These are phyloP conservation scores for Psilopogon haemacephalus DNA, from an alignment of 2,113 vertebrate species.

Conservation along the genomic window DNA sequence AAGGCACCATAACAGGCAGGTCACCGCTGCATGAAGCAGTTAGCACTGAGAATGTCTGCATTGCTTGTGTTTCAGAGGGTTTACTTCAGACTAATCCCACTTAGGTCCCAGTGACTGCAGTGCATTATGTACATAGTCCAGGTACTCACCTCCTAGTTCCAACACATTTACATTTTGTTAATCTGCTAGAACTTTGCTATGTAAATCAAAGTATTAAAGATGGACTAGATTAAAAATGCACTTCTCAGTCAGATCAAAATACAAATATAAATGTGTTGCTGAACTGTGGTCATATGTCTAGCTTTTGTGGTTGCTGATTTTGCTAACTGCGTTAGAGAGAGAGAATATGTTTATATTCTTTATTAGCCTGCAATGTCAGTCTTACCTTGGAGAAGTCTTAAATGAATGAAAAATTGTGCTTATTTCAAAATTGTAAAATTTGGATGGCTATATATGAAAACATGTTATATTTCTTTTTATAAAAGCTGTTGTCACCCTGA, in stretches of 20 bases:
- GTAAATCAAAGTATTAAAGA: neutral
- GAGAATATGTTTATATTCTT: neutral
- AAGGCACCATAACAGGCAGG: neutral
- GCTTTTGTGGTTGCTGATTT: neutral
- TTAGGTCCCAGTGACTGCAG: neutral
- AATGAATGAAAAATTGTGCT: neutral
- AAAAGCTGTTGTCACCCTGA: neutral
- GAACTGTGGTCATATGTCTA: neutral
- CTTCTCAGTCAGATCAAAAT: neutral
- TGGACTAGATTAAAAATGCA: neutral
- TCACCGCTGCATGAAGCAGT: neutral
- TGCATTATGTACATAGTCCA: neutral
- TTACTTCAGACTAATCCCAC: neutral
- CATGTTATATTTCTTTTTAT: neutral
- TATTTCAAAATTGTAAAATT: neutral
- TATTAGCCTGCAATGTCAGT: neutral
- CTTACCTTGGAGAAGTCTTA: neutral
- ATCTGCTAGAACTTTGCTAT: accelerated
- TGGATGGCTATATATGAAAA: neutral
- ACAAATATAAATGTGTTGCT: neutral
- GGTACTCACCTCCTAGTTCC: neutral
- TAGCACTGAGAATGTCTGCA: neutral
- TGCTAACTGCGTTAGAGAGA: neutral
- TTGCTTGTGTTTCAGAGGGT: neutral
- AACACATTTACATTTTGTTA: neutral